Evolutionary conservation across 2,113 vertebrate genomes (phyloP).

Genomic region (Plotosus lineatus): DNA sequence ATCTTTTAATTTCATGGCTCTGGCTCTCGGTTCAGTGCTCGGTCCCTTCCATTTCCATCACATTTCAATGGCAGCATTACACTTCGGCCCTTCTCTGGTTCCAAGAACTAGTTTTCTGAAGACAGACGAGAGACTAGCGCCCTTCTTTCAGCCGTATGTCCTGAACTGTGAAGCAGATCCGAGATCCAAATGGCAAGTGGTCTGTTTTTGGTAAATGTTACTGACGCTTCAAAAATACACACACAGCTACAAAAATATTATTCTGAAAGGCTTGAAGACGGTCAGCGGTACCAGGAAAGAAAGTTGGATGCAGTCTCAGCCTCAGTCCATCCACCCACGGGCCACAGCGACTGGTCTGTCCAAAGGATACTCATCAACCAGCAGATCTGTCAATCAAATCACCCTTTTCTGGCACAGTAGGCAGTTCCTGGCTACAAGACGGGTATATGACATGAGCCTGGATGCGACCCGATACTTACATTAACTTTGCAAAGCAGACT

Average conservation of each 20-base stretch:
- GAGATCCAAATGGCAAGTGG: not conserved
- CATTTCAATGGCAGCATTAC: no score
- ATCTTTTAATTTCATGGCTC: conserved; percentile 11
- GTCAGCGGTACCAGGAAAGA: not conserved
- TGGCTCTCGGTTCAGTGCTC: not conserved
- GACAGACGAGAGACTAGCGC: not conserved
- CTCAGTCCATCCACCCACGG: not conserved
- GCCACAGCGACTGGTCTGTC: not conserved
- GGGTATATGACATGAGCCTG: not conserved
- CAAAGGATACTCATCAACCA: not conserved
- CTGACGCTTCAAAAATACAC: not conserved
- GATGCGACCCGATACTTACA: not conserved
- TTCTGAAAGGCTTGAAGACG: not conserved
- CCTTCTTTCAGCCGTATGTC: not conserved
- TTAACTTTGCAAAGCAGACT: not conserved
- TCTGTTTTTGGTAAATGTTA: not conserved
- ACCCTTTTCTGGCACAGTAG: not conserved
- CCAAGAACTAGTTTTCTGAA: not conserved
- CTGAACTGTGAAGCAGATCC: not conserved
- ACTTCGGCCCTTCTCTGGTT: not conserved
- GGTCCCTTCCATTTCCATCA: not conserved
- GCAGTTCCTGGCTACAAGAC: not conserved
- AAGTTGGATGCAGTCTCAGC: not conserved
- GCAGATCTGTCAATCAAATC: not conserved
- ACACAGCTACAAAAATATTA: not conserved